These are phyloP conservation scores for Drosophila navojoa DNA, from an alignment of 1,140 invertebrate species.

Conservation along the genomic window DNA sequence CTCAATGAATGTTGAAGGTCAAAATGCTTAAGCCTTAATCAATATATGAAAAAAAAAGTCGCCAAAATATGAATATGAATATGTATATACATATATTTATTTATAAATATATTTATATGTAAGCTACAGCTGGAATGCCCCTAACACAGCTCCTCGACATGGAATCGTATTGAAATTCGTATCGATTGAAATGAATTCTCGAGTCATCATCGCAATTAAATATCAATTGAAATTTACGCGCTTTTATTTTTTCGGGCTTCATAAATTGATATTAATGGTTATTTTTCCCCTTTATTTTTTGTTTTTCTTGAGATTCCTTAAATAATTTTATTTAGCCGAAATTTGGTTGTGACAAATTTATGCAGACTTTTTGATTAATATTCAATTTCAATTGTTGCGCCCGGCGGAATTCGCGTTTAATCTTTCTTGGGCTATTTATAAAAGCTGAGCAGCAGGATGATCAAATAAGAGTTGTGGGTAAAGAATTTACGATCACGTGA, in stretches of 20 bases:
- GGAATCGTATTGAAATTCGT: slow-evolving; percentile 51
- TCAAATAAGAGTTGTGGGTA: no score
- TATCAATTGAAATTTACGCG: slow-evolving; percentile 70
- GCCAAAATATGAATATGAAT: slow-evolving; percentile 12
- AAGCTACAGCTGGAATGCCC: background rate
- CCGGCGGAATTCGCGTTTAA: background rate
- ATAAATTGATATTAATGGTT: slow-evolving; percentile 57
- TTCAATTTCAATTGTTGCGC: slow-evolving; percentile 31
- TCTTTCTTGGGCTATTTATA: no score
- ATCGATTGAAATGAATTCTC: slow-evolving; percentile 76
- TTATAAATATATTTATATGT: background rate
- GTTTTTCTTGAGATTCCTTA: slow-evolving; percentile 37
- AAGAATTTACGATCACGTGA: no score
- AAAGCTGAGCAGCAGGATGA: no score
- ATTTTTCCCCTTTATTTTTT: background rate
- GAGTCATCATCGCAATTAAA: slow-evolving; percentile 71
- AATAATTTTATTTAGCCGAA: slow-evolving; percentile 46
- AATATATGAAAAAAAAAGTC: slow-evolving; percentile 62
- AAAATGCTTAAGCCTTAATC: slow-evolving; percentile 74
- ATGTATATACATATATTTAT: background rate
- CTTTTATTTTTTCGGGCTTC: slow-evolving; percentile 22
- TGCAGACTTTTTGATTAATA: slow-evolving; percentile 61
- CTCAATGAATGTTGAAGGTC: slow-evolving; percentile 81
- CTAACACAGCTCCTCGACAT: background rate
- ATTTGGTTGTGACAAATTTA: slow-evolving; percentile 68